phyloP scores from a whole-genome alignment of 2,113 vertebrate species.

The Larimichthys crocea region DNA sequence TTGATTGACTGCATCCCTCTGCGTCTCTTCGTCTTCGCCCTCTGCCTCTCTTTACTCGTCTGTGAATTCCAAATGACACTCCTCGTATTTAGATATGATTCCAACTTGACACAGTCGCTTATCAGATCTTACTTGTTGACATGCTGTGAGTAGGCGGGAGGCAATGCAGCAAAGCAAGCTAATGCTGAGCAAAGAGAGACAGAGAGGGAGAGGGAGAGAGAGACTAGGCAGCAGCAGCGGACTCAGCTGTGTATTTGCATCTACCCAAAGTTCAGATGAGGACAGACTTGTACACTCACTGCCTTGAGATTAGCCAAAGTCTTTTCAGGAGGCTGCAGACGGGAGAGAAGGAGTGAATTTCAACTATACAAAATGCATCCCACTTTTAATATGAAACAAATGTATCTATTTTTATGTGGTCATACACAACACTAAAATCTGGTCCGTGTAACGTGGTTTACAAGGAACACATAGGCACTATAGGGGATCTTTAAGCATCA shows the following conservation, averaged over 20 bases:
- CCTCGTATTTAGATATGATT: slow-evolving; percentile 60
- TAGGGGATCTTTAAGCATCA: slow-evolving; percentile 42
- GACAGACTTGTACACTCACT: slow-evolving; percentile 70
- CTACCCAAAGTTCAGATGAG: slow-evolving; percentile 75
- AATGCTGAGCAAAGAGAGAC: slow-evolving; percentile 52
- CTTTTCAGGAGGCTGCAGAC: slow-evolving; percentile 45
- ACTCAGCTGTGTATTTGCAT: slow-evolving; percentile 69
- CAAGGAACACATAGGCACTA: slow-evolving; percentile 11
- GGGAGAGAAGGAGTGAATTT: slow-evolving; percentile 35
- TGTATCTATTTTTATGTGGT: background rate
- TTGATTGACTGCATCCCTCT: slow-evolving; percentile 20
- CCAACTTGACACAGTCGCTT: slow-evolving; percentile 59
- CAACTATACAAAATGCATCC: slow-evolving; percentile 22
- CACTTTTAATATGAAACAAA: slow-evolving; percentile 15
- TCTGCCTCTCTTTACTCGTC: slow-evolving; percentile 13
- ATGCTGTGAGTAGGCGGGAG: slow-evolving; percentile 74
- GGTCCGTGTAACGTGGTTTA: background rate
- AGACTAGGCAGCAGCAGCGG: slow-evolving; percentile 42
- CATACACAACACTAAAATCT: background rate
- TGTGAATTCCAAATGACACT: slow-evolving; percentile 60
- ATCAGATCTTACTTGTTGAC: slow-evolving; percentile 71
- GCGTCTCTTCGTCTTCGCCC: slow-evolving; percentile 18
- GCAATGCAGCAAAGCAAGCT: slow-evolving; percentile 65
- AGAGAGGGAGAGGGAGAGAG: slow-evolving; percentile 16
- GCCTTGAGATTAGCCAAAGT: slow-evolving; percentile 69